phyloP scores from a whole-genome alignment of 2,888 invertebrate species.

The Fissipunctia ypsillon region DNA sequence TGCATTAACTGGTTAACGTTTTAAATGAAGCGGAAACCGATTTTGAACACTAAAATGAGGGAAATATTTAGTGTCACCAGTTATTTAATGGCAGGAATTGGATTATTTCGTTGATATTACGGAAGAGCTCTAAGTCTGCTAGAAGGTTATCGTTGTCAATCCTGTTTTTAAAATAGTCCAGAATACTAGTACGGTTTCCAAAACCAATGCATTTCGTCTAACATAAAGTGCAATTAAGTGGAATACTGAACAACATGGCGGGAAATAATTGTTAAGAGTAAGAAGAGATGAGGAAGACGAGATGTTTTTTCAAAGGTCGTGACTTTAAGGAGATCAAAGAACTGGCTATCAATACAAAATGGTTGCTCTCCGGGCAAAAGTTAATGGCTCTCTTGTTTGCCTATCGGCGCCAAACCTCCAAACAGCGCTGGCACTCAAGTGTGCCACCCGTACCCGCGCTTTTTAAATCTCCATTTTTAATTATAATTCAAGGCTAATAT shows the following conservation, averaged over 20 bases:
- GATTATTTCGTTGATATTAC: neutral
- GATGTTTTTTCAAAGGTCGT: neutral
- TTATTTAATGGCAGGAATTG: constrained; percentile 22
- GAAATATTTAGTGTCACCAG: constrained; percentile 36
- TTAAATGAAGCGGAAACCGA: constrained; percentile 40
- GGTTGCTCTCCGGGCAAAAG: too few relatives aligned
- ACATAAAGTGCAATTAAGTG: neutral
- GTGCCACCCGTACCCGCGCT: too few relatives aligned
- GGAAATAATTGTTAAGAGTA: neutral
- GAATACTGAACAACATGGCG: neutral
- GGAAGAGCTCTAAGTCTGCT: neutral
- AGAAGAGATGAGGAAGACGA: neutral
- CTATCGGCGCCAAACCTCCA: too few relatives aligned
- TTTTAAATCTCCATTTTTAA: too few relatives aligned
- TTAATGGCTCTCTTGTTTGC: too few relatives aligned
- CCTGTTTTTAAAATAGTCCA: too few relatives aligned
- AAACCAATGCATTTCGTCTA: neutral
- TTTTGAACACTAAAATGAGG: constrained; percentile 40
- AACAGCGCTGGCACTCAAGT: too few relatives aligned
- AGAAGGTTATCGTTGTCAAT: neutral
- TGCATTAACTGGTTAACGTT: constrained; percentile 24
- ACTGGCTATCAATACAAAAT: neutral
- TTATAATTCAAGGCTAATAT: too few relatives aligned
- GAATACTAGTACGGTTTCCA: neutral
- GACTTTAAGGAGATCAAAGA: neutral